Evolutionary conservation across 2,113 vertebrate genomes (phyloP), one percentile per base, ranked within the genome.

Genomic region (Eclectus roratus): DNA sequence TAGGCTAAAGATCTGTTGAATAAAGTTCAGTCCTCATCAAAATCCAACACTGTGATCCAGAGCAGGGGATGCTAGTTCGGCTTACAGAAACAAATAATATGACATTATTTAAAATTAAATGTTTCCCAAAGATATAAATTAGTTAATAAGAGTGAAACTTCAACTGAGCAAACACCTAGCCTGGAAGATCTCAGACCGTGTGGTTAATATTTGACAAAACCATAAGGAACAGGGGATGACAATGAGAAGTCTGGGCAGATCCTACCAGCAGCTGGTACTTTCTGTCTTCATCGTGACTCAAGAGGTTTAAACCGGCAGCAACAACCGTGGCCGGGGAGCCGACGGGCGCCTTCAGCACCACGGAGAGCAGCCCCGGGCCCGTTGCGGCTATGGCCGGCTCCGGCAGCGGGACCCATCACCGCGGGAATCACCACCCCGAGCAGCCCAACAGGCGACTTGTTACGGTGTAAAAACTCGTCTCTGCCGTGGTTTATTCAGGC

Each of bases 291-390:
- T 18, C 47, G 21, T 44, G 79, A 43, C 44, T 81, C 66, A 55
- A 79, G 58, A 88, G 10, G 79, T 37, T 69, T 49, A 37, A 24
- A 49, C 29, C 37, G 37, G 69, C 39, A n/a, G 15, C 72, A 76
- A 52, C 35, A 87, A n/a, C 46, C 52, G 52, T 4, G 17, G 12
- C 20, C 55, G 58, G 33, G 39, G 43, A 84, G 70, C 11, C 37
- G 61, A 60, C n/a, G 35, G 72, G 23, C 56, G 65, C 19, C 33
- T 94, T 96, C 96, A 97, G 96, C 89, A 97, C 97, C 96, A 71
- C 93, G 97, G 97, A 97, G 85, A 97, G 97, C 91, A 28, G 85
- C 91, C 63, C 4, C 44, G 31, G n/a, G 14, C 25, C 28, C 25
- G 9, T 17, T 10, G 56, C 56, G 13, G 9, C 13, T 8, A 33